phyloP scores from a whole-genome alignment of 92 coral and sea anemone species.

The Pocillopora meandrina region DNA sequence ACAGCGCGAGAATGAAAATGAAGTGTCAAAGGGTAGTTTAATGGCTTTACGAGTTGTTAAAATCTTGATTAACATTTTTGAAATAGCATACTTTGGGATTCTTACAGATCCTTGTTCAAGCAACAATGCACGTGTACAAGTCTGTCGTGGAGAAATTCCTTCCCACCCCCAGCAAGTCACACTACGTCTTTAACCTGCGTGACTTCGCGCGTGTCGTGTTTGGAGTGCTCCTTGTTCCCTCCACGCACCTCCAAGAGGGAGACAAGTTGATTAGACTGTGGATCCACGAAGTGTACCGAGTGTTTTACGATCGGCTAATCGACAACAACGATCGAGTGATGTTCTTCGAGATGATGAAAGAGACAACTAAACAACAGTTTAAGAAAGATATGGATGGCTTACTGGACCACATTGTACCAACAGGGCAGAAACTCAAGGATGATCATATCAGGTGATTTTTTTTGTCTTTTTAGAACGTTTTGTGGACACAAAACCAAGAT shows the following conservation, averaged over 20 bases:
- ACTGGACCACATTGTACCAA: constrained; percentile 82
- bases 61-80: too few species aligned
- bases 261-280: constrained; percentile 96
- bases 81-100: background rate
- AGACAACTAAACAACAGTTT: constrained; percentile 86
- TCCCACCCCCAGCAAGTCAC: constrained; percentile 98
- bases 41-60: too few species aligned
- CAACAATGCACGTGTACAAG: constrained; percentile 95
- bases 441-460: constrained; percentile 81
- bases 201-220: constrained; percentile 99
- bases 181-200: constrained; percentile 99
- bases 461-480: background rate
- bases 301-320: constrained; percentile 93
- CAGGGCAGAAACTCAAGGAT: constrained; percentile 92
- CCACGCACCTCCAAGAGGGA: constrained; percentile 91
- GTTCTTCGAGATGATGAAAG: constrained; percentile 96
- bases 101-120: constrained; percentile 83
- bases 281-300: constrained; percentile 98
- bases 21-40: too few species aligned
- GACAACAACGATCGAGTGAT: constrained; percentile 88
- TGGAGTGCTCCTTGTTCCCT: constrained; percentile 97
- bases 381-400: constrained; percentile 91
- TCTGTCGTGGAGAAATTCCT: constrained; percentile 96
- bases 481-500: too few species aligned
- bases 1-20: too few species aligned